phyloP scores from a whole-genome alignment of 2,113 vertebrate species.

The Neogale vison region DNA sequence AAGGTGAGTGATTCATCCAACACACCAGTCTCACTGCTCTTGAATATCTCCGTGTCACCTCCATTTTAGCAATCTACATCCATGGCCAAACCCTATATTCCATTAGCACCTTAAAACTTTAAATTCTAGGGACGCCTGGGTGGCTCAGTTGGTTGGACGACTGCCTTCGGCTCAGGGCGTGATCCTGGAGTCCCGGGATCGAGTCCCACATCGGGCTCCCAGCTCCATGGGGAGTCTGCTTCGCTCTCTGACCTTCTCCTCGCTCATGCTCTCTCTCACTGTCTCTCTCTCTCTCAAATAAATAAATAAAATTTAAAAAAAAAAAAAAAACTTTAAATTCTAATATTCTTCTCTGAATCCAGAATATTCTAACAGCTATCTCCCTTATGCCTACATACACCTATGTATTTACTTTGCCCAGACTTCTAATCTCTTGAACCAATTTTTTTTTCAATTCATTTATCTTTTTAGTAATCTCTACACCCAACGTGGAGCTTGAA shows the following conservation, averaged over 20 bases:
- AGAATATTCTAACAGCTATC: background rate
- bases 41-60: background rate
- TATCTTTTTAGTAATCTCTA: background rate
- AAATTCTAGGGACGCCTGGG: too few species aligned
- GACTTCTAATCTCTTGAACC: background rate
- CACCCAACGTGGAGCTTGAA: background rate
- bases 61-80: background rate
- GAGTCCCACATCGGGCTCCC: too few species aligned
- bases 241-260: too few species aligned
- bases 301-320: too few species aligned
- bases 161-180: too few species aligned
- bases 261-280: too few species aligned
- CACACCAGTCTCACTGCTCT: background rate
- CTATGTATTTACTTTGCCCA: background rate
- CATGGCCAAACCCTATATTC: background rate
- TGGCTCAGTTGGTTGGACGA: too few species aligned
- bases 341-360: background rate
- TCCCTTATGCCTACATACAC: background rate
- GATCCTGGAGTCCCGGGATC: too few species aligned
- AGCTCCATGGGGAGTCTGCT: too few species aligned
- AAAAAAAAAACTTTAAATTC: constrained; percentile 6
- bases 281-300: too few species aligned
- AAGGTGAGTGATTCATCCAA: background rate
- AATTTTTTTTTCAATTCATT: background rate
- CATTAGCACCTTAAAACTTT: background rate